phyloP scores from a whole-genome alignment of 1,140 invertebrate genomes.

The Panagrolaimus sp. region DNA sequence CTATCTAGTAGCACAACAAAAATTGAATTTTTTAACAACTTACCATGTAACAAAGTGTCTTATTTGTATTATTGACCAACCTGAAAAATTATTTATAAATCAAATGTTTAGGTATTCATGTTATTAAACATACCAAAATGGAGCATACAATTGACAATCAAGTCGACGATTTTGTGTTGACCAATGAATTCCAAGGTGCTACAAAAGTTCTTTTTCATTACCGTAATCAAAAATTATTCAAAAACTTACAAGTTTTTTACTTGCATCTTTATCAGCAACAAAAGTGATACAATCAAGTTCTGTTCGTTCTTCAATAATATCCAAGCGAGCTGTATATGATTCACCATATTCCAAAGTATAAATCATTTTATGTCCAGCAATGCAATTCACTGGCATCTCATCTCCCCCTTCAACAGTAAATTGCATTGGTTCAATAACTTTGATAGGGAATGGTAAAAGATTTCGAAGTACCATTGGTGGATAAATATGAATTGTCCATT shows the following conservation, averaged over 20 bases:
- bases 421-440: conserved; percentile 60
- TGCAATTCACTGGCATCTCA: conserved; percentile 42
- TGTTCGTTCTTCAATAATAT: conserved; percentile 24
- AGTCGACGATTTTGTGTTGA: conserved; percentile 67
- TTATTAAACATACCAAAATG: too few species aligned
- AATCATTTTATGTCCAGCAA: conserved; percentile 37
- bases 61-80: conserved; percentile 87
- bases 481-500: conserved; percentile 76
- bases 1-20: too few species aligned
- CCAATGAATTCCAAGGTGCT: conserved; percentile 78
- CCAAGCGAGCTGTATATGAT: conserved; percentile 27
- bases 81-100: too few species aligned
- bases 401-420: conserved; percentile 45
- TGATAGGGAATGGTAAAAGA: conserved; percentile 75
- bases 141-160: conserved; percentile 77
- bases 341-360: conserved; percentile 36
- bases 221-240: background rate
- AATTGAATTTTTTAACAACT: conserved; percentile 61
- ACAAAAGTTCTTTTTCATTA: conserved; percentile 30
- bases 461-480: conserved; percentile 86
- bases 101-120: too few species aligned
- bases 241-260: conserved; percentile 36
- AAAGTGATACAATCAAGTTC: conserved; percentile 40
- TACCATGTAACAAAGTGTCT: conserved; percentile 79
- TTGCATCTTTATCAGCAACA: conserved; percentile 27